Evolutionary conservation across 2,888 invertebrate species (phyloP).

Genomic region (Chironomus tentans): DNA sequence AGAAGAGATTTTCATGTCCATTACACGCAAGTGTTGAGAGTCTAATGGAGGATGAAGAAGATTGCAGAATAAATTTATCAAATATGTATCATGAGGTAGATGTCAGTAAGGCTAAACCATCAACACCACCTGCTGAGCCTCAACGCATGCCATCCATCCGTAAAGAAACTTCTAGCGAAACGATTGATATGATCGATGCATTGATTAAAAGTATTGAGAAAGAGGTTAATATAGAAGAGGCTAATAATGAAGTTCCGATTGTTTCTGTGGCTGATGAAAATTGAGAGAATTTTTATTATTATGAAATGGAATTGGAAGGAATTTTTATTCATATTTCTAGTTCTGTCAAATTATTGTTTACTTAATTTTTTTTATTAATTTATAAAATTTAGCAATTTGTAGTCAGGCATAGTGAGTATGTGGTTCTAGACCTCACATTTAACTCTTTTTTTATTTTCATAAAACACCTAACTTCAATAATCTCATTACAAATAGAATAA

Average conservation of each 20-base stretch:
- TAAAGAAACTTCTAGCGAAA: neutral
- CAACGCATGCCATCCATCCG: neutral
- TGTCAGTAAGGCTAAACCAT: neutral
- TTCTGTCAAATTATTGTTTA: too few relatives aligned
- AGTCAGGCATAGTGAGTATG: too few relatives aligned
- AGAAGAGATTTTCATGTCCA: neutral
- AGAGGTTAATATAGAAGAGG: neutral
- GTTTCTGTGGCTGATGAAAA: neutral
- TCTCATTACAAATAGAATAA: too few relatives aligned
- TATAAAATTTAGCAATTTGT: too few relatives aligned
- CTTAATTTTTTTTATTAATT: too few relatives aligned
- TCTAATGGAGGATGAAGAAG: slow-evolving; percentile 18
- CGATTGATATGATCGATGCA: neutral
- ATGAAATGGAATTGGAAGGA: neutral
- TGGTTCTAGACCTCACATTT: too few relatives aligned
- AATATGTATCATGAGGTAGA: neutral
- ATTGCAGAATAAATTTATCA: slow-evolving; percentile 11
- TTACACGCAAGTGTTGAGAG: slow-evolving; percentile 10
- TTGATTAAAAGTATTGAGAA: neutral
- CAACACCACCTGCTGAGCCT: neutral
- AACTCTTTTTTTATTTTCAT: too few relatives aligned
- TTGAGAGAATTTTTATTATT: neutral
- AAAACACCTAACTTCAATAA: too few relatives aligned
- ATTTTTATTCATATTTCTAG: too few relatives aligned
- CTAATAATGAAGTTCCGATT: neutral